A percentile compares a stretch with the other conserved stretches of the same genome.
Evolutionary conservation across 1,140 invertebrate genomes (phyloP).

Genomic region (Magallana ariakensis): DNA sequence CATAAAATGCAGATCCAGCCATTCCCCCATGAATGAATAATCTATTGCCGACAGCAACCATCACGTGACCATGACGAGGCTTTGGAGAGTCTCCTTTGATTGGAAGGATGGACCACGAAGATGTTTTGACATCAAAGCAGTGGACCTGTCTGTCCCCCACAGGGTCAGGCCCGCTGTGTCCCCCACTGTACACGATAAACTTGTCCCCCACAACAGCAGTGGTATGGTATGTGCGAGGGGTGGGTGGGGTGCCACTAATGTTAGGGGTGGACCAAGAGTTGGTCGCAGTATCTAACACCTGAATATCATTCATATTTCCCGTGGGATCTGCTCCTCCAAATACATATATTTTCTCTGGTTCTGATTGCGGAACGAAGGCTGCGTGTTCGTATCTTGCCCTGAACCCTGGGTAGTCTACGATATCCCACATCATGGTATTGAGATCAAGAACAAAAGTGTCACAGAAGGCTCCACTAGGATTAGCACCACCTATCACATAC

Average conservation of each 20-base stretch:
- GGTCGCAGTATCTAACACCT: conserved; percentile 72
- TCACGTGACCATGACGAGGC: conserved; percentile 79
- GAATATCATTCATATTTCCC: conserved; percentile 79
- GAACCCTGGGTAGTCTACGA: conserved; percentile 72
- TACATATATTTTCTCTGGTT: conserved; percentile 75
- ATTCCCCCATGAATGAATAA: conserved; percentile 79
- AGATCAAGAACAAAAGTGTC: conserved; percentile 78
- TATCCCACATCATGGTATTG: conserved; percentile 75
- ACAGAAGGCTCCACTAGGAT: conserved; percentile 76
- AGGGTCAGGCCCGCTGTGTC: conserved; percentile 76
- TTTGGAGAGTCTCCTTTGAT: conserved; percentile 76
- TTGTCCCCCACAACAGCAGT: conserved; percentile 72
- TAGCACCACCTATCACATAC: conserved; percentile 79
- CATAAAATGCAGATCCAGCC: conserved; percentile 76
- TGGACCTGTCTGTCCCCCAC: conserved; percentile 78
- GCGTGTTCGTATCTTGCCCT: conserved; percentile 77
- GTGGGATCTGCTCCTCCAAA: conserved; percentile 79
- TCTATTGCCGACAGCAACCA: conserved; percentile 73
- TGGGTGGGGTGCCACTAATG: conserved; percentile 70
- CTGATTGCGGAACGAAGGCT: conserved; percentile 70
- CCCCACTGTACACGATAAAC: conserved; percentile 79
- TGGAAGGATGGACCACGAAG: conserved; percentile 72
- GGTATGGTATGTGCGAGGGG: conserved; percentile 77
- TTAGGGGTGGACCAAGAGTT: conserved; percentile 70
- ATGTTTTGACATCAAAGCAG: conserved; percentile 70